Evolutionary conservation across 2,797 vertebrate genomes (phyloP).

Genomic region (Poecilia wingei): DNA sequence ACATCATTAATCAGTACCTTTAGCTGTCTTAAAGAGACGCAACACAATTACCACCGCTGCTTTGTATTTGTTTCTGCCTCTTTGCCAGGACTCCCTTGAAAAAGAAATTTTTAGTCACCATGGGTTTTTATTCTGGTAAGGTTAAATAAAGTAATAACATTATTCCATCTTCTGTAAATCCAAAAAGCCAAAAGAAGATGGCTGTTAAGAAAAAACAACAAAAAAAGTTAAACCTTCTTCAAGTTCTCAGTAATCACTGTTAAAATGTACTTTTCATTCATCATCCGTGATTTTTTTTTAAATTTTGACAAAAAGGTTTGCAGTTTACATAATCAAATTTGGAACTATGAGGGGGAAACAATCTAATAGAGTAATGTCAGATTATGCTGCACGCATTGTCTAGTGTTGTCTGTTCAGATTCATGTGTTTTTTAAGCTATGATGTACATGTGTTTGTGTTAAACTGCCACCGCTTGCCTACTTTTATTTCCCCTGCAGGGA

Average conservation of each 20-base stretch:
- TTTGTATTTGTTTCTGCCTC: too few species aligned
- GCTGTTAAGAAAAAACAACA: too few species aligned
- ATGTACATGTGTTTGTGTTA: constrained; percentile 52
- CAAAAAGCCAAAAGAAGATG: background rate
- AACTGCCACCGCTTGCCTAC: constrained; percentile 62
- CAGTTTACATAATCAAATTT: constrained; percentile 68
- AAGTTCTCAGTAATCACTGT: constrained; percentile 41
- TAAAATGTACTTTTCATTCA: constrained; percentile 56
- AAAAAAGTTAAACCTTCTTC: constrained; percentile 21
- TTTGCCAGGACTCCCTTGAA: too few species aligned
- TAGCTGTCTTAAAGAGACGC: background rate
- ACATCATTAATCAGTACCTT: background rate
- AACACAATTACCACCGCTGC: background rate
- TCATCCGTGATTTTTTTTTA: constrained; percentile 63
- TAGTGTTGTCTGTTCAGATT: constrained; percentile 18
- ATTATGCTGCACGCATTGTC: constrained; percentile 15
- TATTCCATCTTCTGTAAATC: background rate
- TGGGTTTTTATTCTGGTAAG: too few species aligned
- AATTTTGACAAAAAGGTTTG: constrained; percentile 57
- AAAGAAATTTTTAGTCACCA: too few species aligned
- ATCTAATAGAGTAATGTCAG: constrained; percentile 42
- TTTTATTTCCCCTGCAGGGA: constrained; percentile 72
- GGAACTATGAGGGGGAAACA: constrained; percentile 55
- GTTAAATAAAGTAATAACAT: background rate
- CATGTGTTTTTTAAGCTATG: constrained; percentile 34